Base-by-base conservation (phyloP, 2,888 invertebrate genomes). In the Trisateles emortualis region DNA sequence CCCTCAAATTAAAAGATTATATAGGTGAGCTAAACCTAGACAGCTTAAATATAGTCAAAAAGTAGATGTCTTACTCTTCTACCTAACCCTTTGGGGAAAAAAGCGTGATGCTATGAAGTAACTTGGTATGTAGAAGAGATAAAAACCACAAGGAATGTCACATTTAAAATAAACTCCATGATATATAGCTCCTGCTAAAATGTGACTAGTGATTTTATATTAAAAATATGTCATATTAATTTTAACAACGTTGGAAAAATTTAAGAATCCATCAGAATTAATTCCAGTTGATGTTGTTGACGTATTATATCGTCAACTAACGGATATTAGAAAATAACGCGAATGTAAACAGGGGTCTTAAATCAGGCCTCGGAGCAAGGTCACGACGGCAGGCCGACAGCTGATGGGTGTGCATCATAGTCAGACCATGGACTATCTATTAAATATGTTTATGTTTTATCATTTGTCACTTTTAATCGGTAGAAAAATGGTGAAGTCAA, bases 311-410 rank as follows among this genome's bases (percentile, higher is more conserved):
- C 65, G 59, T 68, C 64, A 70, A 48, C 24, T 14, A 42, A 47
- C 60, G 53, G 61, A 72, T 67, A 64, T 63, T 56, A 59, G 42
- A 58, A 65, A 62, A 67, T 56, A 65, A 54, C 50, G 40, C 17
- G n/a, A 36, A 22, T 3, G 44, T 67, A 69, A 71, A 69, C 54
- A 55, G 30, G 49, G 54, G 33, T 61, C 40, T 55, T 68, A 63
- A 50, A 71, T 57, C 30, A 47, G 48, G 50, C 46, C 59, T 59
- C 44, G 50, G 9, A 11, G 14, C 58, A 52, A 71, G 61, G 60
- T 44, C 19, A 14, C 8, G 14, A 22, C 32, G 46, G 40, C 64
- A 68, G 22, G 14, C 17, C 32, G 46, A 43, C 64, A 68, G 22
- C 35, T 69, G 53, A 51, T 52, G 33, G 48, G 33, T 50, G 60